Percentiles rank a stretch among this genome's conserved stretches.
These are phyloP conservation scores for Hydrozoanthus tunicans DNA, from an alignment of 64 coral and sea anemone genomes.

Conservation along the genomic window DNA sequence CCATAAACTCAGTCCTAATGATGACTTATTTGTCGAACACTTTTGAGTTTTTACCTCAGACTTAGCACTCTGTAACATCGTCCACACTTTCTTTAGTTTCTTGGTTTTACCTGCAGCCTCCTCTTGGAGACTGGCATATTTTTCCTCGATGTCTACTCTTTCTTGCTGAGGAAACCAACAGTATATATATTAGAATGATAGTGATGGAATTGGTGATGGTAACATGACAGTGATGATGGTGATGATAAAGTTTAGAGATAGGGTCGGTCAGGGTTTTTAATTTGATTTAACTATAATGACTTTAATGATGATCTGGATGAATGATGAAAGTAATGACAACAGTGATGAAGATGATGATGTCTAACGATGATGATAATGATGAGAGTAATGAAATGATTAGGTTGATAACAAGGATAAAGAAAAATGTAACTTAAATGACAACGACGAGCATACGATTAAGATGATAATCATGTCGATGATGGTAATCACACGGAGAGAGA, in stretches of 20 bases:
- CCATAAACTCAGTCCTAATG: too few relatives aligned
- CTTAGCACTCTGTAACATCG: slow-evolving; percentile 94
- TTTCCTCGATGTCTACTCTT: slow-evolving; percentile 97
- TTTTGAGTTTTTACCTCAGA: slow-evolving; percentile 73
- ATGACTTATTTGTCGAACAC: too few relatives aligned
- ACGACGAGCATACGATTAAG: not conserved
- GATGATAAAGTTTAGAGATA: not conserved
- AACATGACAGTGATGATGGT: not conserved
- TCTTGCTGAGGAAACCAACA: slow-evolving; percentile 77
- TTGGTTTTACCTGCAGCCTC: slow-evolving; percentile 98
- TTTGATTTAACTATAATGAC: too few relatives aligned
- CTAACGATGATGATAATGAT: too few relatives aligned
- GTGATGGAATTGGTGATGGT: not conserved
- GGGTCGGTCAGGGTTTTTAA: too few relatives aligned
- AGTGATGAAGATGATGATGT: not conserved
- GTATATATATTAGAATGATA: not conserved
- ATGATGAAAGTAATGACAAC: not conserved
- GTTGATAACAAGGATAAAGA: not conserved
- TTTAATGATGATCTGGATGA: not conserved
- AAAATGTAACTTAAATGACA: not conserved
- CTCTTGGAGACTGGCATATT: slow-evolving; percentile 96
- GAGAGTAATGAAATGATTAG: not conserved
- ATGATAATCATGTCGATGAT: not conserved
- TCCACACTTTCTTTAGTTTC: slow-evolving; percentile 99
- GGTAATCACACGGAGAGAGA: not conserved